A percentile compares a stretch with the other conserved stretches of the same genome.
These are phyloP conservation scores for Saturnia pavonia DNA, from an alignment of 2,888 invertebrate genomes.

Conservation along the genomic window DNA sequence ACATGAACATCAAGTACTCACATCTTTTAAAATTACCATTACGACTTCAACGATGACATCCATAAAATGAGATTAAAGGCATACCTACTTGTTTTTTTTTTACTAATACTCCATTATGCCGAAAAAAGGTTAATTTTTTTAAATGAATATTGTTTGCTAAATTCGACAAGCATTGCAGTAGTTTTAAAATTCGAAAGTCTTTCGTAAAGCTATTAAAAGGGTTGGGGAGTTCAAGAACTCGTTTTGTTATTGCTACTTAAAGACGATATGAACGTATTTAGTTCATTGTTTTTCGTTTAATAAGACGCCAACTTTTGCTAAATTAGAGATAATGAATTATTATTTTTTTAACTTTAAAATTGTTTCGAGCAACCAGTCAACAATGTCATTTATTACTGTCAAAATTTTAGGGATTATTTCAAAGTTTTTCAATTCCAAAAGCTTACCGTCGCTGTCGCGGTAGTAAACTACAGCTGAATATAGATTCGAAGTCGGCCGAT, in stretches of 20 bases:
- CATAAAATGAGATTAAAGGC: constrained; percentile 18
- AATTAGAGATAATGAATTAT: neutral
- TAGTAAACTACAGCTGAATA: too few relatives aligned
- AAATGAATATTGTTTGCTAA: neutral
- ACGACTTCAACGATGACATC: constrained; percentile 18
- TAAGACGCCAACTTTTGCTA: too few relatives aligned
- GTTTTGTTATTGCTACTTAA: neutral
- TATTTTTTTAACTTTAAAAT: neutral
- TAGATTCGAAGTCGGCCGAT: too few relatives aligned
- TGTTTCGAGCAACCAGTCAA: neutral
- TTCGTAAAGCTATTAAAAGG: neutral
- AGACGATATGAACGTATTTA: too few relatives aligned
- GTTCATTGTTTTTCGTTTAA: too few relatives aligned
- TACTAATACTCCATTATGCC: neutral
- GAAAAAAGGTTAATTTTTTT: constrained; percentile 15
- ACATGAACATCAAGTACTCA: neutral
- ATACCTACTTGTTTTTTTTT: constrained; percentile 13
- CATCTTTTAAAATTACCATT: constrained; percentile 15
- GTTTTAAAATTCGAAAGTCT: neutral
- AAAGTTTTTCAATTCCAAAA: too few relatives aligned
- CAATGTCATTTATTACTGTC: too few relatives aligned
- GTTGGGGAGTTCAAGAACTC: neutral
- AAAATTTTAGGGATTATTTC: too few relatives aligned
- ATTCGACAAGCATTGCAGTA: neutral
- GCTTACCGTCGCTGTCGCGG: too few relatives aligned